Conservation (phyloP, 2,888 invertebrate species). For the Germaria angustata region DNA sequence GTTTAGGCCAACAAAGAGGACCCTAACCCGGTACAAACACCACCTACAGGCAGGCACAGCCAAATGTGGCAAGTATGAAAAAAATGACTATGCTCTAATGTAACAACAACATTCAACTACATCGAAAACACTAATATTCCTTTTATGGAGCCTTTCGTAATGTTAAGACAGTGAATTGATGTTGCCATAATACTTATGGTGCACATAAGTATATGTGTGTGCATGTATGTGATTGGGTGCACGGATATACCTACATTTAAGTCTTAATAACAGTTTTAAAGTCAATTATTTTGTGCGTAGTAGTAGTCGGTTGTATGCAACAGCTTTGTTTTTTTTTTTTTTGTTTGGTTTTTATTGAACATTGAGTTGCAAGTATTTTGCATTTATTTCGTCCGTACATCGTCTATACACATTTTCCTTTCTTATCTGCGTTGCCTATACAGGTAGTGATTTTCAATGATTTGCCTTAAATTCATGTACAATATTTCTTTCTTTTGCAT, state of each 20-base stretch:
- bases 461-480: constrained; percentile 57
- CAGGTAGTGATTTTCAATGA: constrained; percentile 66
- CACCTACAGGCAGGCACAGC: constrained; percentile 59
- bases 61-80: constrained; percentile 3
- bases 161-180: constrained; percentile 34
- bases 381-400: constrained; percentile 14
- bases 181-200: constrained; percentile 10
- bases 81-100: background rate
- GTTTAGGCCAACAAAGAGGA: constrained; percentile 45
- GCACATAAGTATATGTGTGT: background rate
- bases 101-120: constrained; percentile 15
- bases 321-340: constrained; percentile 32
- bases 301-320: constrained; percentile 31
- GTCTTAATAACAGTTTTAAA: constrained; percentile 64
- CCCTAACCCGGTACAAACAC: constrained; percentile 20
- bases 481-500: constrained; percentile 32
- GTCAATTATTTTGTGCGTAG: constrained; percentile 65
- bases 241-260: constrained; percentile 39
- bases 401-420: constrained; percentile 10
- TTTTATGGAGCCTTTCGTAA: constrained; percentile 51
- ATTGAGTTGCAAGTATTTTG: constrained; percentile 50
- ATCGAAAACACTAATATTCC: constrained; percentile 41
- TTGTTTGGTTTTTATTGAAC: constrained; percentile 8
- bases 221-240: background rate
- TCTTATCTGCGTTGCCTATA: constrained; percentile 25